Evolutionary conservation across 1,140 invertebrate genomes (phyloP), one percentile per base, ranked within the genome.

Genomic region (Spodoptera litura): DNA sequence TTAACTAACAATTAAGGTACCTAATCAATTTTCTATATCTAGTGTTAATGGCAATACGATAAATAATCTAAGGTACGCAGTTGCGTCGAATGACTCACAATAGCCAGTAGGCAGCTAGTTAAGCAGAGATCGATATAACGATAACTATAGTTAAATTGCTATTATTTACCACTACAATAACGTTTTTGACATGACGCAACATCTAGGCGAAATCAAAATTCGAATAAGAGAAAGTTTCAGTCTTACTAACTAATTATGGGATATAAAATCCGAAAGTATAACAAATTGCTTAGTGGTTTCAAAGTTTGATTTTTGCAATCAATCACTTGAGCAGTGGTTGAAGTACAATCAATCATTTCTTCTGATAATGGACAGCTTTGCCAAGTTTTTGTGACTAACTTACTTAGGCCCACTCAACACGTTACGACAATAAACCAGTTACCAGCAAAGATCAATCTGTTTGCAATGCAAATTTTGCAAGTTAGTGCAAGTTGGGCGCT

Each of bases 181-280:
- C 68, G 31, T 51, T 80, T 78, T 77, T 71, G 55, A 78, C 56
- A 78, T 78, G 76, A 77, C 66, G 58, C 58, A 80, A 78, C 73
- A 59, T 52, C 15, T 53, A 35, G 59, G n/a, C 73, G 73, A 75
- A 75, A 64, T 62, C 58, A 75, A 59, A 75, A 62, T 49, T 62
- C 44, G 44, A 75, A 84, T 85, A 83, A 86, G 85, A 83, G 89
- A 91, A 92, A 91, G 87, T 87, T 78, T 75, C 77, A 83, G 80
- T 66, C 79, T 79, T 78, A 64, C 75, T 82, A 84, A 86, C 85
- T 83, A 88, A 88, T 89, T 85, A 88, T 85, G 81, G 82, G 70
- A 84, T 87, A 85, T 83, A 88, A 79, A 85, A 88, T 86, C 81
- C 78, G 85, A 88, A 88, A 89, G 88, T 86, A 85, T 85, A 87